A percentile compares a stretch with the other conserved stretches of the same genome.
phyloP scores from a whole-genome alignment of 2,888 invertebrate genomes.

The Odontocolon sp. region DNA sequence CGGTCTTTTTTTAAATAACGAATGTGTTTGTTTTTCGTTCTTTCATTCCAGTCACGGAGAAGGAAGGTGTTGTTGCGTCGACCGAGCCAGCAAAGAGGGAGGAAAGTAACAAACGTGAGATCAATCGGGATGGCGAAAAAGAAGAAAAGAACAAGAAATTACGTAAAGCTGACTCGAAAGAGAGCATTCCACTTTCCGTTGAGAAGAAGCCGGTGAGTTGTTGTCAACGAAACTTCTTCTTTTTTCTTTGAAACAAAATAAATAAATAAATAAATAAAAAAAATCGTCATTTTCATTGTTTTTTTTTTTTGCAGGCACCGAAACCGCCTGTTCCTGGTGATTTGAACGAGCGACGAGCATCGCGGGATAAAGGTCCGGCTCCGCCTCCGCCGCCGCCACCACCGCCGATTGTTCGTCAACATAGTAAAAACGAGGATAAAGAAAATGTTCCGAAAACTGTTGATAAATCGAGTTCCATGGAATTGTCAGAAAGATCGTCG shows the following conservation, averaged over 20 bases:
- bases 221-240: not conserved
- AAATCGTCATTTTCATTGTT: constrained; percentile 11
- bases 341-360: constrained; percentile 82
- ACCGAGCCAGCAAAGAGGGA: constrained; percentile 76
- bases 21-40: constrained; percentile 1
- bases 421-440: constrained; percentile 72
- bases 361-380: constrained; percentile 90
- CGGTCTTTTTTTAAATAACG: too few relatives aligned
- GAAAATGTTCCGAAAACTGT: constrained; percentile 64
- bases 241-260: not conserved
- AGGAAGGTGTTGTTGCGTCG: constrained; percentile 77
- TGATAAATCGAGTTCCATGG: constrained; percentile 62
- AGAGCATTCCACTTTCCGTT: constrained; percentile 74
- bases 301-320: constrained; percentile 82
- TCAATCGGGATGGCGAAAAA: constrained; percentile 78
- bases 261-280: not conserved
- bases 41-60: constrained; percentile 79
- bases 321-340: constrained; percentile 83
- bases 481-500: constrained; percentile 54
- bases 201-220: constrained; percentile 78
- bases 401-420: constrained; percentile 80
- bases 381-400: too few relatives aligned
- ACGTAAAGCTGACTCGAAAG: constrained; percentile 79
- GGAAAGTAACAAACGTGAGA: constrained; percentile 79
- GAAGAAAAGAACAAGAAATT: constrained; percentile 79